These are phyloP conservation scores for Marcusenius ussheri DNA, from an alignment of 2,113 vertebrate genomes.

Conservation along the genomic window DNA sequence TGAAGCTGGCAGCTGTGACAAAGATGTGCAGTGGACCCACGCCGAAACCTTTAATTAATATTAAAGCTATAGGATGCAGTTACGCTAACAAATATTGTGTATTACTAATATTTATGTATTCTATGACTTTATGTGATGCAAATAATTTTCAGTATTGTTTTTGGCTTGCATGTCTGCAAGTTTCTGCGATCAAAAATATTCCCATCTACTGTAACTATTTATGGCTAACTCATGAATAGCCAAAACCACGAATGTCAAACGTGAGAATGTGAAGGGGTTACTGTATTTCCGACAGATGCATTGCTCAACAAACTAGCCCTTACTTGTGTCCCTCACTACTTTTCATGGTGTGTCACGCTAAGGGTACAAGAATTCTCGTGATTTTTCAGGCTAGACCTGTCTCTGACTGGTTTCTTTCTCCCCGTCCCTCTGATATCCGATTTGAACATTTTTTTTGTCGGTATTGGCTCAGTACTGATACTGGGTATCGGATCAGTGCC, in stretches of 20 bases:
- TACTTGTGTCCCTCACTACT: not conserved
- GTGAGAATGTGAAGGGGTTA: not conserved
- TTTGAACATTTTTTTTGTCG: not conserved
- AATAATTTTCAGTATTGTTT: not conserved
- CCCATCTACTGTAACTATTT: not conserved
- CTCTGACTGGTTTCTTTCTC: not conserved
- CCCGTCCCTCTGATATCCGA: not conserved
- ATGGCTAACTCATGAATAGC: not conserved
- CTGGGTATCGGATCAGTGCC: not conserved
- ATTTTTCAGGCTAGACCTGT: not conserved
- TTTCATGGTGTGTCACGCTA: not conserved
- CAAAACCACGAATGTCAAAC: not conserved
- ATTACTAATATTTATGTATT: not conserved
- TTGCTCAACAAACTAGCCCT: not conserved
- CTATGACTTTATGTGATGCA: not conserved
- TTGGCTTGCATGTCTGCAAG: not conserved
- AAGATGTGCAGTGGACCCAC: too few relatives aligned
- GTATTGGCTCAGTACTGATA: not conserved
- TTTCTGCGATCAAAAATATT: not conserved
- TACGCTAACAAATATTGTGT: not conserved
- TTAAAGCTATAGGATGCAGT: not conserved
- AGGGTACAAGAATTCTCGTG: not conserved
- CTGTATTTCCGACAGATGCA: not conserved
- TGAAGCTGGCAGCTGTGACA: too few relatives aligned
- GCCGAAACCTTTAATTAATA: too few relatives aligned